Evolutionary conservation across 2,888 invertebrate species (phyloP), one percentile per base, ranked within the genome.

Genomic region (Chaetogeoica ovagalla): DNA sequence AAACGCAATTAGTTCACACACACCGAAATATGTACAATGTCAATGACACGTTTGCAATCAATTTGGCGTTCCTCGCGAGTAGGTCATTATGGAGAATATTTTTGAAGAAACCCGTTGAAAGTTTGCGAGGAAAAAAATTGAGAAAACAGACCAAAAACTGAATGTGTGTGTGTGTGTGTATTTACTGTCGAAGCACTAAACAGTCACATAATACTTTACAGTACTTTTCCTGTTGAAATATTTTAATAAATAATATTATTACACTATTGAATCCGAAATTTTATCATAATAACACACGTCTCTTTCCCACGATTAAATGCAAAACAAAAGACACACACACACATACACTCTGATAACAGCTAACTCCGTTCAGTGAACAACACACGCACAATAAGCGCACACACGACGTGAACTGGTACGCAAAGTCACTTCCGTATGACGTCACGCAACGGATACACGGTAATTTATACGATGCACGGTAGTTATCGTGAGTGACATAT

Each of bases 291-390:
- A 79, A n/a, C n/a, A 70, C 55, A 19, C 62, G 68, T 70, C 62
- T 79, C 62, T 79, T 79, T 48, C 7, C n/a, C 70, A 68, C 17
- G 66, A 68, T 77, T 70, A 62, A 4, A 70, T 70, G 11, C 48
- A 48, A 70, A 79, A 79, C 70, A 79, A 79, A 79, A 79, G 70
- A n/a, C n/a, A n/a, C n/a, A n/a, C n/a, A n/a, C n/a, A n/a, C n/a
- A n/a, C n/a, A n/a, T n/a, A 52, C 23, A 55, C 21, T 48, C 17
- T 79, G 77, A 79, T 79, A 79, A 79, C 70, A n/a, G n/a, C n/a
- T n/a, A 48, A 21, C 37, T 23, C 23, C 11, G 57, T 19, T 30
- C 62, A 11, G 66, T 5, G 65, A 19, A 66, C 19, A 15, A 52
- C 68, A 13, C 48, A 13, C 62, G 0, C 19, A 48, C 48, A 48